Conservation (phyloP, 2,797 vertebrate genomes). For the Platyrinchus mystaceus region DNA sequence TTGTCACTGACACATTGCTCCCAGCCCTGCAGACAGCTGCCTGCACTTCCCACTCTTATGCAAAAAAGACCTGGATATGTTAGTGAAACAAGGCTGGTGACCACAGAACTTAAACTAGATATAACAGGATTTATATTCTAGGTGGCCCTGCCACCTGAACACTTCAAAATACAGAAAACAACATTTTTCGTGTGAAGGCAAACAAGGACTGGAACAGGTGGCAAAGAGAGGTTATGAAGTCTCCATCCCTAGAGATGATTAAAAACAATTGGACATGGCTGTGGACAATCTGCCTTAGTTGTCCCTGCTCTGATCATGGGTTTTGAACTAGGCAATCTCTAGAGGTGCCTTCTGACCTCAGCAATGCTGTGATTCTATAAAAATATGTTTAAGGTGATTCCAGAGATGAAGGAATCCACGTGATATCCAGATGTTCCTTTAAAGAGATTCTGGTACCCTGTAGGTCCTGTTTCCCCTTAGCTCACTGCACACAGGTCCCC, state of each 20-base stretch:
- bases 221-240: background rate
- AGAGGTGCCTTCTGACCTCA: background rate
- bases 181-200: background rate
- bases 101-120: background rate
- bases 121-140: background rate
- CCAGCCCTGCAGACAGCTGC: background rate
- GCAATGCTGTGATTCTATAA: background rate
- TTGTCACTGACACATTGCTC: accelerated
- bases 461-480: background rate
- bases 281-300: background rate
- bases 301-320: background rate
- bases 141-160: background rate
- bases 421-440: background rate
- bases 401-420: background rate
- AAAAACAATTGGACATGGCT: background rate
- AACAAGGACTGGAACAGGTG: background rate
- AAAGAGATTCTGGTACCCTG: background rate
- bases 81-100: background rate
- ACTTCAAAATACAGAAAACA: background rate
- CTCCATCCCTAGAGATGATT: accelerated
- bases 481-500: accelerated
- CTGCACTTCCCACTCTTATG: background rate
- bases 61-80: background rate
- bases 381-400: background rate
- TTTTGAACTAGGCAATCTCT: background rate